Evolutionary conservation across 2,888 invertebrate genomes (phyloP), one percentile per base, ranked within the genome.

Genomic region (Morpho helenor): DNA sequence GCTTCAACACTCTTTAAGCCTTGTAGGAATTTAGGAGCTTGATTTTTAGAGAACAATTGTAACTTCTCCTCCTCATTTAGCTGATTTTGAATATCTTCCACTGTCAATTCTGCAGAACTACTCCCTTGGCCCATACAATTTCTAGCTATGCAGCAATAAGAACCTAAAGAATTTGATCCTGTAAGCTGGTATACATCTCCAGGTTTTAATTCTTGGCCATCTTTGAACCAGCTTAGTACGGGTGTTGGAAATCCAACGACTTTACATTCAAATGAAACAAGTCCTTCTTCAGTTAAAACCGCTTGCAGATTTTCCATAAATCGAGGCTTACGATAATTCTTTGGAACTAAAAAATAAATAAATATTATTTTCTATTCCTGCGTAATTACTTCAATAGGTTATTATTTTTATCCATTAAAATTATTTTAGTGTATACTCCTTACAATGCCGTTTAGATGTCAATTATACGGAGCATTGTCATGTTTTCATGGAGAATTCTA

Each of bases 191-290:
- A 97, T 7, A 97, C 97, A 79, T 97, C 97, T 7, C 97, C 97
- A 0, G 97, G 97, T 76, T 96, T 96, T 47, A 98, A 84, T 77
- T 97, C 97, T 76, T 97, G 96, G 0, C 97, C 97, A 77, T 98
- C 98, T 84, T 97, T 98, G 81, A 96, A 97, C 97, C 97, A 97
- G 73, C 95, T 94, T 0, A 97, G 88, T 52, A 95, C 87, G 0
- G 97, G 97, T 0, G 97, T 97, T 0, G 97, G 97, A 68, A 96
- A 97, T 0, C 97, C 97, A 2, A 97, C 97, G 0, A 97, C 97
- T 82, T 97, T 97, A 77, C 97, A 97, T 76, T 97, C 97, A 75
- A 97, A 97, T 0, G 97, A 97, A 1, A 97, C 97, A 42, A 97
- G 85, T 0, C 97, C 97, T 85, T 97, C 97, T 76, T 97, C 97